Evolutionary conservation across 1,140 invertebrate genomes (phyloP).

Genomic region (Drepana arcuata): DNA sequence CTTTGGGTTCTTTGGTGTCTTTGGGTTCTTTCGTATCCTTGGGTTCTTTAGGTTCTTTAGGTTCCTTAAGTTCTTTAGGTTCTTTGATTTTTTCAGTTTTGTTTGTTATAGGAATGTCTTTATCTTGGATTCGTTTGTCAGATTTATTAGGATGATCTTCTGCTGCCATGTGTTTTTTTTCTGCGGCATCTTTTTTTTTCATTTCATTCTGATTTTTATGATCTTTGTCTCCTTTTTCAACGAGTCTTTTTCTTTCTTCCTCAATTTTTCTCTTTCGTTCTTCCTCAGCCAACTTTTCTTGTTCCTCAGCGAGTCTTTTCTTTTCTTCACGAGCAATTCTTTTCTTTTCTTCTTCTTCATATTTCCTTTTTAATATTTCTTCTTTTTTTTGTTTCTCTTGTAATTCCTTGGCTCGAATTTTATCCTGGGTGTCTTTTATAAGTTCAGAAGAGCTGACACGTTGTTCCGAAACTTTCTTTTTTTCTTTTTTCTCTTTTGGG

Average conservation of each 20-base stretch:
- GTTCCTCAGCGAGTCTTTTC: slow-evolving; percentile 5
- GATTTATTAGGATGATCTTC: neutral
- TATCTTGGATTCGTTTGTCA: neutral
- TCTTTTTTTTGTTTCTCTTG: slow-evolving; percentile 21
- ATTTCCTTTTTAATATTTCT: slow-evolving; percentile 2
- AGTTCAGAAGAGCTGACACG: slow-evolving; percentile 35
- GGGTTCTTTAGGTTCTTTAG: slow-evolving; percentile 5
- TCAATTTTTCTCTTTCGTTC: slow-evolving; percentile 3
- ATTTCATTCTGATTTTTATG: slow-evolving; percentile 5
- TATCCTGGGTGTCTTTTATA: slow-evolving; percentile 32
- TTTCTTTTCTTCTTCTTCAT: slow-evolving; percentile 9
- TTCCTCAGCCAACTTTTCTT: slow-evolving; percentile 3
- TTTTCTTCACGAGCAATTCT: slow-evolving; percentile 3
- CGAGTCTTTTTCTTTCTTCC: slow-evolving; percentile 6
- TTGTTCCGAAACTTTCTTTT: slow-evolving; percentile 8
- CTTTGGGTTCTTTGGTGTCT: too few species aligned
- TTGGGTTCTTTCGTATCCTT: slow-evolving; percentile 14
- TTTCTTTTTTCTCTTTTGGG: slow-evolving; percentile 15
- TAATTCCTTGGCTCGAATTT: slow-evolving; percentile 16
- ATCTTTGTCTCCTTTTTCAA: slow-evolving; percentile 11
- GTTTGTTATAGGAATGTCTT: neutral
- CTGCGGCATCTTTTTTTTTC: neutral
- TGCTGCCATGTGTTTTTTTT: slow-evolving; percentile 1
- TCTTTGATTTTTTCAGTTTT: neutral
- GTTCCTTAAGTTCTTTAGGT: slow-evolving; percentile 3